A percentile compares a stretch with the other conserved stretches of the same genome.
Evolutionary conservation across 37 sponge, comb jelly and placozoan genomes (phyloP).

Genomic region (Diacarnus erythraeanus): DNA sequence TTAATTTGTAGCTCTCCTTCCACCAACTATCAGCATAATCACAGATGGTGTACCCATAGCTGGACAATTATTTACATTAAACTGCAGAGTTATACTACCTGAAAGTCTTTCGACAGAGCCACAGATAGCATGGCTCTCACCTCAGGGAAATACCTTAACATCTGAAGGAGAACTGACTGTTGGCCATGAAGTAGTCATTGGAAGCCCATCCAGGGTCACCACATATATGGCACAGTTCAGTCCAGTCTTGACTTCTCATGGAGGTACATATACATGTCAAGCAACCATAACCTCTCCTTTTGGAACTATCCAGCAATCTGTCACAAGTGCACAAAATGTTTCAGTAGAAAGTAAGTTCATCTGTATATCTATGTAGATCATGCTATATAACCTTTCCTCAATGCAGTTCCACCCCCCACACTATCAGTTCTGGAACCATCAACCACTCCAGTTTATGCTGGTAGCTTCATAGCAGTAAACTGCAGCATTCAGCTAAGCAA

Average conservation of each 20-base stretch:
- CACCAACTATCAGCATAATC: neutral
- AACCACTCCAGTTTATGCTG: slow-evolving; percentile 2
- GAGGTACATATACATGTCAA: slow-evolving; percentile 13
- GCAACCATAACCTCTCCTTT: slow-evolving; percentile 6
- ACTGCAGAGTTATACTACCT: neutral
- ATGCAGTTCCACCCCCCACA: slow-evolving; percentile 16
- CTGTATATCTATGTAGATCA: neutral
- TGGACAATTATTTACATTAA: slow-evolving; percentile 3
- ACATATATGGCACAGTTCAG: slow-evolving; percentile 1
- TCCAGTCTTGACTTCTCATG: slow-evolving; percentile 15
- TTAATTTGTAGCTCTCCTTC: slow-evolving; percentile 4
- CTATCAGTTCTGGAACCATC: neutral
- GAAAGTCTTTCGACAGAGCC: neutral
- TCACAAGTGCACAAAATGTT: neutral
- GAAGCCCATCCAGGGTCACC: slow-evolving; percentile 7
- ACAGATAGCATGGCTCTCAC: slow-evolving; percentile 3
- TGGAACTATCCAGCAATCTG: neutral
- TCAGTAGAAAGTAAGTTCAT: slow-evolving; percentile 5
- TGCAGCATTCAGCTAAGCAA: neutral
- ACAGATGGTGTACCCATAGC: neutral
- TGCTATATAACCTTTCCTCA: neutral
- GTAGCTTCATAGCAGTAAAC: neutral
- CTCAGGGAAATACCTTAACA: neutral
- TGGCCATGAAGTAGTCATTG: slow-evolving; percentile 5
- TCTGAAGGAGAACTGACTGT: slow-evolving; percentile 14